These are phyloP conservation scores for Hylyphantes graminicola DNA, from an alignment of 1,140 invertebrate species.

Conservation along the genomic window DNA sequence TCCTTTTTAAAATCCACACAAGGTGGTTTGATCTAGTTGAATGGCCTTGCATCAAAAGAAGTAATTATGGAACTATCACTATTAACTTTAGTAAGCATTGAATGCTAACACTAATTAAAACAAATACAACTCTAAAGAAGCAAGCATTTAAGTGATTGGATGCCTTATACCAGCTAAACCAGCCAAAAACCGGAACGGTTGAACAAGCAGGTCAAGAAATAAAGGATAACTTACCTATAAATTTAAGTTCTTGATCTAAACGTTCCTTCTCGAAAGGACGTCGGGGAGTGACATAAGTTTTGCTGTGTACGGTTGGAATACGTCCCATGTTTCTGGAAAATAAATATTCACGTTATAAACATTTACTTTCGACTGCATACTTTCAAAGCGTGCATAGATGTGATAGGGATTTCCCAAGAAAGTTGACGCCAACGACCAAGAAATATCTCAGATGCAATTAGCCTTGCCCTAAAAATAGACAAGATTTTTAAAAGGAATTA, in stretches of 20 bases:
- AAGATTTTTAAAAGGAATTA: background rate
- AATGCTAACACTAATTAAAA: no score
- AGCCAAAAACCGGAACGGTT: no score
- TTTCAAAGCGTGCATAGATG: background rate
- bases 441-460: conserved; percentile 14
- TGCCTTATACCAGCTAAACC: no score
- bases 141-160: no score
- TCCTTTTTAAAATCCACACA: no score
- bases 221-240: conserved; percentile 78
- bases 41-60: no score
- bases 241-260: conserved; percentile 98
- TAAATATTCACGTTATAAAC: background rate
- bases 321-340: conserved; percentile 71
- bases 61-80: no score
- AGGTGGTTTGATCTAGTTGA: no score
- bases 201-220: background rate
- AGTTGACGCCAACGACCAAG: conserved; percentile 27
- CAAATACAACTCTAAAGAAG: no score
- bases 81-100: no score
- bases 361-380: background rate
- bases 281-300: conserved; percentile 97
- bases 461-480: conserved; percentile 25
- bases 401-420: conserved; percentile 74
- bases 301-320: conserved; percentile 93
- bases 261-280: conserved; percentile 99